A percentile compares a stretch with the other conserved stretches of the same genome.
These are phyloP conservation scores for Phthorimaea operculella DNA, from an alignment of 1,140 invertebrate genomes.

Conservation along the genomic window DNA sequence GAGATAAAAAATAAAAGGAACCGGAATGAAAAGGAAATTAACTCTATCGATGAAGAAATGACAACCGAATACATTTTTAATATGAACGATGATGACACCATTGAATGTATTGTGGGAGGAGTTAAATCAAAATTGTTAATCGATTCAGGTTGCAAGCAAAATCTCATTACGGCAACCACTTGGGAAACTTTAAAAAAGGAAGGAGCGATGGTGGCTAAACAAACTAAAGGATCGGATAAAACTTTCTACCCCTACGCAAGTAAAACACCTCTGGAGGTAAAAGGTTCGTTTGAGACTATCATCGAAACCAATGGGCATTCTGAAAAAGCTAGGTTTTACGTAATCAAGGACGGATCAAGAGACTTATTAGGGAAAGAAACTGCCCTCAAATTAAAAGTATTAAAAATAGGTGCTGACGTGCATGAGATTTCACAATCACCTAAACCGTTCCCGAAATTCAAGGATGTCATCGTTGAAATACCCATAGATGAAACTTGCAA, in stretches of 20 bases:
- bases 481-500: constrained; percentile 25
- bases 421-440: constrained; percentile 14
- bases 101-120: constrained; percentile 22
- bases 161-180: constrained; percentile 22
- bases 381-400: constrained; percentile 16
- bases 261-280: constrained; percentile 18
- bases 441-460: constrained; percentile 36
- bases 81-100: constrained; percentile 11
- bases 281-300: constrained; percentile 22
- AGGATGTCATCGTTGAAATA: constrained; percentile 31
- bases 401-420: constrained; percentile 21
- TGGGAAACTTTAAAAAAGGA: constrained; percentile 17
- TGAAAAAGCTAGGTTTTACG: constrained; percentile 12
- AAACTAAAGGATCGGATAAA: constrained; percentile 15
- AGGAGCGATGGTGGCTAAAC: constrained; percentile 9
- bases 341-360: constrained; percentile 20
- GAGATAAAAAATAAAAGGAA: constrained; percentile 1
- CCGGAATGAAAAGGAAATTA: neutral
- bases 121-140: constrained; percentile 19
- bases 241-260: constrained; percentile 21
- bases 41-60: neutral
- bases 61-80: constrained; percentile 18
- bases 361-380: constrained; percentile 25
- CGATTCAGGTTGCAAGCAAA: constrained; percentile 24
- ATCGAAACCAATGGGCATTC: constrained; percentile 10